Percentiles rank a stretch among this genome's conserved stretches.
Evolutionary conservation across 2,888 invertebrate genomes (phyloP).

Genomic region (Hirtodrosophila alboralis): DNA sequence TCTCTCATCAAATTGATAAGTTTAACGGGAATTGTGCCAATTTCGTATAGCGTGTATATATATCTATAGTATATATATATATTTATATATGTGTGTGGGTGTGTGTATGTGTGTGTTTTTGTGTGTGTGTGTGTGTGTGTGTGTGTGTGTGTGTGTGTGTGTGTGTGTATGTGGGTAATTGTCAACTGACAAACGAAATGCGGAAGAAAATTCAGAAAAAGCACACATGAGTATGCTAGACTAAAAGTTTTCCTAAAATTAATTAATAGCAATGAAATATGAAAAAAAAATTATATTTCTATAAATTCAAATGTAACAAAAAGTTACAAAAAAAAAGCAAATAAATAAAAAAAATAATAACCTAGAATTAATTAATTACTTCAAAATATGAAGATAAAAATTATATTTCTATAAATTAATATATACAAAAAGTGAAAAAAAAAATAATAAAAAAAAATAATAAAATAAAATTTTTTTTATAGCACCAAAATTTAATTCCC

Average conservation of each 20-base stretch:
- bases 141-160: constrained; percentile 13
- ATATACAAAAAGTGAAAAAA: too few relatives aligned
- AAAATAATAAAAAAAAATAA: too few relatives aligned
- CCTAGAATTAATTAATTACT: too few relatives aligned
- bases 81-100: constrained; percentile 10
- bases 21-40: constrained; percentile 79
- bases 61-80: constrained; percentile 7
- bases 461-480: too few relatives aligned
- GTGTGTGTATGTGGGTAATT: constrained; percentile 41
- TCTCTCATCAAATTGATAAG: constrained; percentile 75
- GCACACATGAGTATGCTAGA: background rate
- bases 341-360: too few relatives aligned
- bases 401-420: too few relatives aligned
- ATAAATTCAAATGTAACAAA: too few relatives aligned
- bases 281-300: too few relatives aligned
- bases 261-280: too few relatives aligned
- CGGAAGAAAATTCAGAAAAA: constrained; percentile 1
- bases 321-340: too few relatives aligned
- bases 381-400: too few relatives aligned
- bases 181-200: constrained; percentile 48
- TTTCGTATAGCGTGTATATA: constrained; percentile 45
- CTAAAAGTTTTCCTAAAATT: background rate
- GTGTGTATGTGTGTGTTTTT: constrained; percentile 13
- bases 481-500: too few relatives aligned
- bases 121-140: constrained; percentile 9